These are phyloP conservation scores for Oncopodura yosiiana DNA, from an alignment of 1,140 invertebrate genomes.

Conservation along the genomic window DNA sequence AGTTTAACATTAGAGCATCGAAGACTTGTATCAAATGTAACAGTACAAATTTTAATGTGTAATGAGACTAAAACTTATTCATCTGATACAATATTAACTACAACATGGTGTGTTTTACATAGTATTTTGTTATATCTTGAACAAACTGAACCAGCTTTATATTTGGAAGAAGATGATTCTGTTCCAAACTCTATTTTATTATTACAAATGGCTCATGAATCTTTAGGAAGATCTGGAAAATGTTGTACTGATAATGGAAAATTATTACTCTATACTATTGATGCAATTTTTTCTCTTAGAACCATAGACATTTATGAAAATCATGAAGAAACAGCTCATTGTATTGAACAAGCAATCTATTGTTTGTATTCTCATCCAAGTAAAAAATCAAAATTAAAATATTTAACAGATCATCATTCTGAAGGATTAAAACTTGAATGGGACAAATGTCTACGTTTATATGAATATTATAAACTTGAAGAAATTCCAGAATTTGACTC, in stretches of 20 bases:
- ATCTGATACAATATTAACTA: conserved; percentile 2
- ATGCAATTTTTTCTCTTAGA: conserved; percentile 55
- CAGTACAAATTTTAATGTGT: conserved; percentile 15
- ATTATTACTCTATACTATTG: conserved; percentile 64
- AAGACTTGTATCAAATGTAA: not conserved
- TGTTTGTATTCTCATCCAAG: conserved; percentile 79
- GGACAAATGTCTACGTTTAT: conserved; percentile 64
- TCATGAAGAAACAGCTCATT: conserved; percentile 46
- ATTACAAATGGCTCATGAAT: conserved; percentile 70
- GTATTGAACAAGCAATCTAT: conserved; percentile 77
- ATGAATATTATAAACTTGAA: conserved; percentile 71
- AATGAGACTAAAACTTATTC: conserved; percentile 12
- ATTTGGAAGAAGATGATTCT: conserved; percentile 45
- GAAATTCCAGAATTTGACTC: conserved; percentile 74
- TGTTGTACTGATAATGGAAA: conserved; percentile 65
- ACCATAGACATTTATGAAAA: conserved; percentile 34
- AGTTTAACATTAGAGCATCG: conserved; percentile 13
- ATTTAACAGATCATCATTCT: conserved; percentile 70
- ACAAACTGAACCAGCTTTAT: conserved; percentile 22
- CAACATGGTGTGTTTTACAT: conserved; percentile 31
- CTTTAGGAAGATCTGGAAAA: conserved; percentile 49
- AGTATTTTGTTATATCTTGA: conserved; percentile 25
- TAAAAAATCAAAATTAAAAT: conserved; percentile 55
- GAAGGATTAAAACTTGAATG: conserved; percentile 62
- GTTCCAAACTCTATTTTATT: conserved; percentile 65